Conservation (phyloP, 2,113 vertebrate species). For the Ranitomeya variabilis region DNA sequence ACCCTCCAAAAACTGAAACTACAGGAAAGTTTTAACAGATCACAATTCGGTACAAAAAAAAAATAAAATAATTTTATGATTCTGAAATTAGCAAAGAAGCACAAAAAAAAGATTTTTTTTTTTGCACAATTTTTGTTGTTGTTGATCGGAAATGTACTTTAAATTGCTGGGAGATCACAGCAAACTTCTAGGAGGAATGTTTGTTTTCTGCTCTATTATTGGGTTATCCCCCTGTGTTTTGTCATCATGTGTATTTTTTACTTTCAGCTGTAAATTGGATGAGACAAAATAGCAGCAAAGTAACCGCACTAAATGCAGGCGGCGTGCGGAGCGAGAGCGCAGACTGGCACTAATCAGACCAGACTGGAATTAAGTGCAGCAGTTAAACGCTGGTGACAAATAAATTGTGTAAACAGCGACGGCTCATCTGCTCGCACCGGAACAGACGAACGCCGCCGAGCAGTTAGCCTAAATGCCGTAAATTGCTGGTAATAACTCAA, state of each 20-base stretch:
- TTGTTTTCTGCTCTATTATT: not conserved
- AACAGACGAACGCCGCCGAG: not conserved
- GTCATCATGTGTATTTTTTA: not conserved
- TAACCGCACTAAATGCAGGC: not conserved
- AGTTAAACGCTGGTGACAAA: conserved; percentile 25
- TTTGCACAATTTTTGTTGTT: not conserved
- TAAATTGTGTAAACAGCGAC: conserved; percentile 36
- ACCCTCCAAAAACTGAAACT: not conserved
- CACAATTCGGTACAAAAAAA: not conserved
- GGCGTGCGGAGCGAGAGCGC: not conserved
- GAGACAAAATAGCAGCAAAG: conserved; percentile 37
- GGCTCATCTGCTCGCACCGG: conserved; percentile 1
- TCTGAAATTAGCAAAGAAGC: not conserved
- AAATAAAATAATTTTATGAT: not conserved
- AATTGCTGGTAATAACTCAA: conserved; percentile 43
- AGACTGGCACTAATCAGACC: conserved; percentile 34
- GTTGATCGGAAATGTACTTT: not conserved
- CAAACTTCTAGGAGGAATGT: not conserved
- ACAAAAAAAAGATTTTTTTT: not conserved
- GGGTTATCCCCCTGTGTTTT: not conserved
- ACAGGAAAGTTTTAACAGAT: not conserved
- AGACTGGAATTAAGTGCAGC: conserved; percentile 34
- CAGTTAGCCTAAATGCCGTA: conserved; percentile 25
- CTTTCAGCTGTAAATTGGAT: not conserved
- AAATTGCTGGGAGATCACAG: not conserved